Conservation (phyloP, 2,797 vertebrate genomes). For the Pseudochaenichthys georgianus region DNA sequence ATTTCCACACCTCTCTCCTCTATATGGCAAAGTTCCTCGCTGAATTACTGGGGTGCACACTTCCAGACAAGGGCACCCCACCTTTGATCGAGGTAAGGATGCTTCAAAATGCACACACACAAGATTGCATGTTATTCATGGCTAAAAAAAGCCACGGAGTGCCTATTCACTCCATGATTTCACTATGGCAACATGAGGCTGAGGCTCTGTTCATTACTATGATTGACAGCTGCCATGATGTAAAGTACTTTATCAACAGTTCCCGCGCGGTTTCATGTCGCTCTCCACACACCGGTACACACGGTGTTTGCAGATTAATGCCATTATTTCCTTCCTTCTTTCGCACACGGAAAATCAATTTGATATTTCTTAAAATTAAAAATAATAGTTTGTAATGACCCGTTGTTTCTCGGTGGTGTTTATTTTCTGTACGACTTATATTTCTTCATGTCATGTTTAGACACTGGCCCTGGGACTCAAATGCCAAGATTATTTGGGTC, state of each 20-base stretch:
- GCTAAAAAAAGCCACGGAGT: neutral
- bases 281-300: neutral
- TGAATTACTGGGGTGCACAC: conserved; percentile 87
- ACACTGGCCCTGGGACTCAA: conserved; percentile 16
- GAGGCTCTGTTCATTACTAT: conserved; percentile 30
- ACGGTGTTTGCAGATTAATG: conserved; percentile 17
- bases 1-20: conserved; percentile 5
- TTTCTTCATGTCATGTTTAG: neutral
- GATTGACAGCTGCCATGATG: conserved; percentile 46
- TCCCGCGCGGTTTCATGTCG: conserved; percentile 13
- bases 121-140: neutral
- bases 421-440: too few relatives aligned
- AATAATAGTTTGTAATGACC: conserved; percentile 5
- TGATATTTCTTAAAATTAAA: conserved; percentile 22
- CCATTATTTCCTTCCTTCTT: conserved; percentile 25
- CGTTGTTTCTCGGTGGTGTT: neutral
- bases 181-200: conserved; percentile 56
- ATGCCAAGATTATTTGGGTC: conserved; percentile 53
- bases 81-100: conserved; percentile 84
- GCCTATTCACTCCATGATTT: neutral
- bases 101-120: conserved; percentile 4
- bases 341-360: neutral
- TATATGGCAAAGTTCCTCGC: conserved; percentile 90
- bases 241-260: conserved; percentile 30
- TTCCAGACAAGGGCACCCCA: conserved; percentile 84